Percentiles rank a stretch among this genome's conserved stretches.
phyloP scores from a whole-genome alignment of 2,888 invertebrate genomes.

The Ormyrus nitidulus region DNA sequence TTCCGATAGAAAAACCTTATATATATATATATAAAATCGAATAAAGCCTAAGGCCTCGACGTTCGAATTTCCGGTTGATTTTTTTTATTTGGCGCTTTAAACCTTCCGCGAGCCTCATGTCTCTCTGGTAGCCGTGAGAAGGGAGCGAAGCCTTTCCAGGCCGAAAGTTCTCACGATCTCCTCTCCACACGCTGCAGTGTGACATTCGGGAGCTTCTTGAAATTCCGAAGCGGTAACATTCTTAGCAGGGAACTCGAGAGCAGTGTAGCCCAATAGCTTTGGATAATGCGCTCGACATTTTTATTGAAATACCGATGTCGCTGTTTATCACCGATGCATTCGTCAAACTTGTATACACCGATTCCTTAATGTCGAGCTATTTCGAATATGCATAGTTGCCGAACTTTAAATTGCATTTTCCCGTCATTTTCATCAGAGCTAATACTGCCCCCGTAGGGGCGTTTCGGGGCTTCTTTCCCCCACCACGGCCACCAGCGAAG shows the following conservation, averaged over 20 bases:
- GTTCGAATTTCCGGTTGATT: neutral
- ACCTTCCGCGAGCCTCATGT: constrained; percentile 58
- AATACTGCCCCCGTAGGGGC: too few relatives aligned
- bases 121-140: constrained; percentile 64
- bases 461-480: too few relatives aligned
- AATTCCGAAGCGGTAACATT: constrained; percentile 44
- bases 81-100: constrained; percentile 13
- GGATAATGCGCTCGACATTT: constrained; percentile 38
- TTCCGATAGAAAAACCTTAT: too few relatives aligned
- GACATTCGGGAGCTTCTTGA: constrained; percentile 20
- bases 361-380: neutral
- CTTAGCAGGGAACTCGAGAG: constrained; percentile 12
- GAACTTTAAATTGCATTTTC: too few relatives aligned
- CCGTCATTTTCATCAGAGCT: too few relatives aligned
- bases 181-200: neutral
- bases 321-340: constrained; percentile 18
- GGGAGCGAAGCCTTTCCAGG: constrained; percentile 53
- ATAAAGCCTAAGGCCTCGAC: too few relatives aligned
- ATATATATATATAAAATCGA: too few relatives aligned
- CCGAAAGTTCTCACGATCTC: constrained; percentile 58
- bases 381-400: constrained; percentile 1
- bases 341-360: too few relatives aligned
- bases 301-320: constrained; percentile 31
- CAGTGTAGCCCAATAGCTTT: constrained; percentile 10
- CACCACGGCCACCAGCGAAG: too few relatives aligned